Evolutionary conservation across 2,113 vertebrate genomes (phyloP).

Genomic region (Podilymbus podiceps): DNA sequence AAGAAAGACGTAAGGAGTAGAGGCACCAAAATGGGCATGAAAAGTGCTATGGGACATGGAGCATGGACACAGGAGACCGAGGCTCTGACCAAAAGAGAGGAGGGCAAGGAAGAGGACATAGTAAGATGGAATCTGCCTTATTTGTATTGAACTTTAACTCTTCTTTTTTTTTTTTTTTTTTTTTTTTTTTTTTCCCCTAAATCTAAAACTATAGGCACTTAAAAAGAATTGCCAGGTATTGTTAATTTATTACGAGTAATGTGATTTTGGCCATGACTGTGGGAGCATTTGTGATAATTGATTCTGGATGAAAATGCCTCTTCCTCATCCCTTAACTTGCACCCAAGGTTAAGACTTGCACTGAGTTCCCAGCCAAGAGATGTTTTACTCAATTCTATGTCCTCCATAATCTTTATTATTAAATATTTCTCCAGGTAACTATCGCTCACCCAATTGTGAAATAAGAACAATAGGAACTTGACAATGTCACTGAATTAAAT

Average conservation of each 20-base stretch:
- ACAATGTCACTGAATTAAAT: not conserved
- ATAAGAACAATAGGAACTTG: not conserved
- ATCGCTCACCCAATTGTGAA: not conserved
- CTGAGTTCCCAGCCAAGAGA: conserved; percentile 1
- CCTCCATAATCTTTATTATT: not conserved
- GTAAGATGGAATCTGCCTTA: not conserved
- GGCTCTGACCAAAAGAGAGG: not conserved
- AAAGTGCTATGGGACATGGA: not conserved
- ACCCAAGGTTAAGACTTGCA: conserved; percentile 21
- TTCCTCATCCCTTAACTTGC: conserved; percentile 39
- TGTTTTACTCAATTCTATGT: not conserved
- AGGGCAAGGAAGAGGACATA: fast-evolving
- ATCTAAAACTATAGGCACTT: not conserved
- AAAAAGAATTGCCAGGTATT: not conserved
- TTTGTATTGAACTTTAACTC: not conserved
- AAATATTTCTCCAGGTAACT: not conserved
- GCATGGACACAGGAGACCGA: not conserved
- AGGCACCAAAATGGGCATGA: not conserved
- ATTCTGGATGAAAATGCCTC: conserved; percentile 39
- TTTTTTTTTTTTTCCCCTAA: not conserved
- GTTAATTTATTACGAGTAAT: conserved; percentile 49
- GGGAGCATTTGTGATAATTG: conserved; percentile 55
- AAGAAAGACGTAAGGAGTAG: not conserved
- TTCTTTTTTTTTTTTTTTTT: not conserved
- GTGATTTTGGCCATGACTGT: conserved; percentile 40